phyloP scores from a whole-genome alignment of 2,797 vertebrate species.

The Nasua narica region DNA sequence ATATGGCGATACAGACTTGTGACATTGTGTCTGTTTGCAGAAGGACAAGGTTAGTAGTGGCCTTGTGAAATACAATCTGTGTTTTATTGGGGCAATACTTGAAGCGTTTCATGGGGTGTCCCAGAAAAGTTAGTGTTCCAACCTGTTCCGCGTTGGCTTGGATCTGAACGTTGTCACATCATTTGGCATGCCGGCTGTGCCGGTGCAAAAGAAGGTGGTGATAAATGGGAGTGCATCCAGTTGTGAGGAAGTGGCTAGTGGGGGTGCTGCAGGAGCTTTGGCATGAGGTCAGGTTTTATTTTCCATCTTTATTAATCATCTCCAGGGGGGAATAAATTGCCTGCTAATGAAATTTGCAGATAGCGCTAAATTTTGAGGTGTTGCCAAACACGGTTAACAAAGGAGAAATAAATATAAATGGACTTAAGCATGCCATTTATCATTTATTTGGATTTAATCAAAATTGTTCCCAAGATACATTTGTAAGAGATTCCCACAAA shows the following conservation, averaged over 20 bases:
- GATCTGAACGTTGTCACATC: not conserved
- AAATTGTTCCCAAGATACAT: constrained; percentile 66
- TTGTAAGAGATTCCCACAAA: constrained; percentile 58
- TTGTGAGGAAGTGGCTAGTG: constrained; percentile 52
- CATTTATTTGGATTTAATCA: constrained; percentile 75
- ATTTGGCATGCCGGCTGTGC: not conserved
- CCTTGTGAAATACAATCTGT: not conserved
- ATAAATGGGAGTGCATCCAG: constrained; percentile 40
- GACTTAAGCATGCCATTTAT: constrained; percentile 70
- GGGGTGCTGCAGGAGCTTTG: constrained; percentile 62
- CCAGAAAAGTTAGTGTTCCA: constrained; percentile 1
- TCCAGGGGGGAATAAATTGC: constrained; percentile 71
- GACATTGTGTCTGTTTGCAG: not conserved
- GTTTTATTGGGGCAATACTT: not conserved
- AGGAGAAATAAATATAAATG: constrained; percentile 75
- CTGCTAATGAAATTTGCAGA: constrained; percentile 77
- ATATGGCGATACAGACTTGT: not conserved
- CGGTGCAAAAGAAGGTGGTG: not conserved
- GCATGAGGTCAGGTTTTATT: constrained; percentile 69
- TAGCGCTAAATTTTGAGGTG: constrained; percentile 70
- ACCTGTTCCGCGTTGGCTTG: not conserved
- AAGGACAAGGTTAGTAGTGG: constrained; percentile 26
- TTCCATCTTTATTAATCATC: constrained; percentile 76
- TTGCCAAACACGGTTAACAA: constrained; percentile 75
- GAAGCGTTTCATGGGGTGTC: not conserved